phyloP scores from a whole-genome alignment of 1,140 invertebrate species.

The Archivesica marissinica region DNA sequence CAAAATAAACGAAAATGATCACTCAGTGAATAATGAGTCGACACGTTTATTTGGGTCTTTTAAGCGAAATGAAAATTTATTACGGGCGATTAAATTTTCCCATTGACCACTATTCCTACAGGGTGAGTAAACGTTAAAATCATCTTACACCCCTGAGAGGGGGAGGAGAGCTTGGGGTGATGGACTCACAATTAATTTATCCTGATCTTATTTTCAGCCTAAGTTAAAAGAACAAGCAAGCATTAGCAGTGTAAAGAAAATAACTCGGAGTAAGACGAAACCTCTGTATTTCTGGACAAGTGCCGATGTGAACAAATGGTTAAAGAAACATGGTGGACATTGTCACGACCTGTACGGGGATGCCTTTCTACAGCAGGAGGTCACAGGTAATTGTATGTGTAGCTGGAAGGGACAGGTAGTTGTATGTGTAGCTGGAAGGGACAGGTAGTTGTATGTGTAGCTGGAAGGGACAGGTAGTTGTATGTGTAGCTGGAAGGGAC shows the following conservation, averaged over 20 bases:
- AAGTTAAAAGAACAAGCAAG: constrained; percentile 59
- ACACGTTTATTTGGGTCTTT: too few relatives aligned
- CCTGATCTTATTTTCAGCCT: constrained; percentile 52
- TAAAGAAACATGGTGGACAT: constrained; percentile 79
- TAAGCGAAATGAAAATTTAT: too few relatives aligned
- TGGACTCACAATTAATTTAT: neutral
- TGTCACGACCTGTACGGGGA: constrained; percentile 80
- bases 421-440: neutral
- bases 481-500: too few relatives aligned
- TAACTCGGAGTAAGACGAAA: constrained; percentile 78
- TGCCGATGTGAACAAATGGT: constrained; percentile 82
- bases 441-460: neutral
- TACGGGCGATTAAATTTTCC: too few relatives aligned
- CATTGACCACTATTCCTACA: too few relatives aligned
- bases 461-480: too few relatives aligned
- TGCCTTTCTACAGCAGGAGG: constrained; percentile 77
- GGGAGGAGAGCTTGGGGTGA: neutral
- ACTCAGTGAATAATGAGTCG: too few relatives aligned
- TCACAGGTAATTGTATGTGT: constrained; percentile 78
- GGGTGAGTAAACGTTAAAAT: too few relatives aligned
- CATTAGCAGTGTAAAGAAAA: constrained; percentile 66
- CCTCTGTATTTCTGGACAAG: constrained; percentile 80
- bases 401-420: too few relatives aligned
- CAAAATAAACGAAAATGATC: too few relatives aligned
- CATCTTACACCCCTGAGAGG: too few relatives aligned